These are phyloP conservation scores for Scylla paramamosain DNA, from an alignment of 1,140 invertebrate species.

Conservation along the genomic window DNA sequence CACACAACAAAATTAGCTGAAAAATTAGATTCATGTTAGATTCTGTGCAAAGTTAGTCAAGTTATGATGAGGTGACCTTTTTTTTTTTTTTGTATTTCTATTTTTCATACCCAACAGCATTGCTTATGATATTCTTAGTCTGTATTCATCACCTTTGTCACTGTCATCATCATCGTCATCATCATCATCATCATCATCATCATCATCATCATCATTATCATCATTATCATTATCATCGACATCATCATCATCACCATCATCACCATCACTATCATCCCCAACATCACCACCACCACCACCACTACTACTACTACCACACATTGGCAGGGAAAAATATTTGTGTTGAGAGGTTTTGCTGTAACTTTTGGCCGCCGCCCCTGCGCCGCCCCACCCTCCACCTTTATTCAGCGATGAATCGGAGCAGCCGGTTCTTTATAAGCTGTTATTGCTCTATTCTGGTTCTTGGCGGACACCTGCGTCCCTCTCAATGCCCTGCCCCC, in stretches of 20 bases:
- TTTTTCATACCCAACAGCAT: too few species aligned
- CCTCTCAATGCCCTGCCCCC: background rate
- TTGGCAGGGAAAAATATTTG: background rate
- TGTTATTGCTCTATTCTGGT: constrained; percentile 23
- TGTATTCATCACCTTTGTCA: too few species aligned
- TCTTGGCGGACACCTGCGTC: background rate
- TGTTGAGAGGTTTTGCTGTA: background rate
- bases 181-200: too few species aligned
- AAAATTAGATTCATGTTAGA: too few species aligned
- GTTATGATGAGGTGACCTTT: too few species aligned
- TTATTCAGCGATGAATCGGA: background rate
- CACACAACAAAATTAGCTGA: too few species aligned
- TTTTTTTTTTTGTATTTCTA: too few species aligned
- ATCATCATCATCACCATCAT: background rate
- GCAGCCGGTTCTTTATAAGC: constrained; percentile 20
- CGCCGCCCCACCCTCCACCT: background rate
- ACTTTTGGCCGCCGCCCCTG: background rate
- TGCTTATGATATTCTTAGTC: too few species aligned
- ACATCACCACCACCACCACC: background rate
- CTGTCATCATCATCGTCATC: too few species aligned
- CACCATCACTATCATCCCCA: background rate
- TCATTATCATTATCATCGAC: background rate
- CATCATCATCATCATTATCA: background rate
- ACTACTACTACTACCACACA: background rate
- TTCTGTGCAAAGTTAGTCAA: too few species aligned